Conservation (phyloP, 1,140 invertebrate species). For the Microplitis mediator region DNA sequence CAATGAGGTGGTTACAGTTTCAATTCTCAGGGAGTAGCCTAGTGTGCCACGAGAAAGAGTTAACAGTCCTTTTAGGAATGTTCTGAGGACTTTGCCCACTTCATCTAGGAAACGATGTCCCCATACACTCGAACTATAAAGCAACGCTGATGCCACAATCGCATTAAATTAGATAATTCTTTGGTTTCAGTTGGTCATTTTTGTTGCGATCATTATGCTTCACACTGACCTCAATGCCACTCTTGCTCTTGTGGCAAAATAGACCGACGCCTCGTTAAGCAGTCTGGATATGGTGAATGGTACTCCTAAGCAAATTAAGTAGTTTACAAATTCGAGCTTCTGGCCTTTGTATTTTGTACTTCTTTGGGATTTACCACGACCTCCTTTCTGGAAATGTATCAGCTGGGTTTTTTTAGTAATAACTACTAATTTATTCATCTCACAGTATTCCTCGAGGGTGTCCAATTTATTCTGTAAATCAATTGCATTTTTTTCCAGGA, state of each 20-base stretch:
- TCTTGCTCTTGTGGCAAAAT: not conserved
- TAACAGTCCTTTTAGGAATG: too few species aligned
- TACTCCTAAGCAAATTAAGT: slow-evolving; percentile 30
- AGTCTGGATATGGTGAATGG: slow-evolving; percentile 9
- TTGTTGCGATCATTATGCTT: not conserved
- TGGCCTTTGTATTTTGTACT: slow-evolving; percentile 8
- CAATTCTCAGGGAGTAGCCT: too few species aligned
- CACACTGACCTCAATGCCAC: not conserved
- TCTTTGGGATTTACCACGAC: slow-evolving; percentile 13
- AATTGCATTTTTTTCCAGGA: slow-evolving; percentile 3
- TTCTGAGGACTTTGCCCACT: too few species aligned
- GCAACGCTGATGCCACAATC: too few species aligned
- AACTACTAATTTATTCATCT: slow-evolving; percentile 24
- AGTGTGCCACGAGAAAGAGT: too few species aligned
- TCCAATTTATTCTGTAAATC: slow-evolving; percentile 11
- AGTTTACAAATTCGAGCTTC: slow-evolving; percentile 1
- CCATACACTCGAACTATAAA: too few species aligned
- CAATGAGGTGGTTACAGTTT: too few species aligned
- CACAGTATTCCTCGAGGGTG: slow-evolving; percentile 25
- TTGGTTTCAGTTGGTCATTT: not conserved
- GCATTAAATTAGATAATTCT: too few species aligned
- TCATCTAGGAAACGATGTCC: too few species aligned
- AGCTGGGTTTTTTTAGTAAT: slow-evolving; percentile 32
- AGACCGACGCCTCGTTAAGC: not conserved
- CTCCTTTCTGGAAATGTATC: slow-evolving; percentile 25